Conservation (phyloP, 2,888 invertebrate species). For the Cepaea hortensis region DNA sequence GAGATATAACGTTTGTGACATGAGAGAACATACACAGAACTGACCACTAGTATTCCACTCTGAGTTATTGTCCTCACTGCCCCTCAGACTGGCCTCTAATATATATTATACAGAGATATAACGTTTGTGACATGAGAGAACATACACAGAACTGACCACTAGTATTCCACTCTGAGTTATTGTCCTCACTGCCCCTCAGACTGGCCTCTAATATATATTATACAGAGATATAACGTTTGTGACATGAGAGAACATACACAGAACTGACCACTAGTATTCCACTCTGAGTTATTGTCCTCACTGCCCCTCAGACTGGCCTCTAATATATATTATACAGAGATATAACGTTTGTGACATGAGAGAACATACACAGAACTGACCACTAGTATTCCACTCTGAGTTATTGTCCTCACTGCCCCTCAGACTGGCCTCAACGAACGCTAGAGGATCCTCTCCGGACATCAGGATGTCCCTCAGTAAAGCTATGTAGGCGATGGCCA, state of each 20-base stretch:
- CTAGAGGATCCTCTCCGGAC: constrained; percentile 89
- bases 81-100: no score
- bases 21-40: constrained; percentile 46
- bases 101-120: no score
- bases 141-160: constrained; percentile 83
- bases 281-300: constrained; percentile 85
- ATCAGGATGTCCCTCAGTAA: constrained; percentile 85
- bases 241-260: no score
- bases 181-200: constrained; percentile 85
- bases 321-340: no score
- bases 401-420: constrained; percentile 85
- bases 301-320: constrained; percentile 90
- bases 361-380: constrained; percentile 78
- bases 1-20: no score
- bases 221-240: no score
- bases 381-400: constrained; percentile 96
- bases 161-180: constrained; percentile 93
- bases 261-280: constrained; percentile 94
- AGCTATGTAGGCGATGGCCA: constrained; percentile 98
- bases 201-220: constrained; percentile 82
- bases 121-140: no score
- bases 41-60: constrained; percentile 97
- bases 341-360: no score
- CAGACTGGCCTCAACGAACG: constrained; percentile 93
- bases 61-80: constrained; percentile 83